These are phyloP conservation scores for Brachymystax lenok DNA, from an alignment of 2,797 vertebrate species.

Conservation along the genomic window DNA sequence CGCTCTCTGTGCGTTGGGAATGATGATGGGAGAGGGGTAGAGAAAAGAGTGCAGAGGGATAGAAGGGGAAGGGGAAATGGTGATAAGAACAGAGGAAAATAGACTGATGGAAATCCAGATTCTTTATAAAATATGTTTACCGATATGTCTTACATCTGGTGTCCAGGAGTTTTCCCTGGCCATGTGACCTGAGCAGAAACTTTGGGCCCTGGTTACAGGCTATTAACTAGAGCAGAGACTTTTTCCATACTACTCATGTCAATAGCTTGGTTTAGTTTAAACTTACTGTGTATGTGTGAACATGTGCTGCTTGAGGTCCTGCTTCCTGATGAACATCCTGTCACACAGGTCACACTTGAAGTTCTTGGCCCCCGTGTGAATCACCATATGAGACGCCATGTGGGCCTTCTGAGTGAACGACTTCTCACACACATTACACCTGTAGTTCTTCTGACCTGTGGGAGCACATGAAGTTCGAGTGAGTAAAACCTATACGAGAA, in stretches of 20 bases:
- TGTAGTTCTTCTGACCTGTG: constrained; percentile 95
- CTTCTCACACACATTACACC: constrained; percentile 91
- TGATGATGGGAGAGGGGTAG: neutral
- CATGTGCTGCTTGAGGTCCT: constrained; percentile 95
- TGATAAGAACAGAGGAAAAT: neutral
- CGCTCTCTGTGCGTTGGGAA: constrained; percentile 78
- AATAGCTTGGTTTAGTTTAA: neutral
- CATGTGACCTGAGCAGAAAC: neutral
- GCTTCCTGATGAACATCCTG: constrained; percentile 91
- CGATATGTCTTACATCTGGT: neutral
- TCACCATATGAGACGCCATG: constrained; percentile 95
- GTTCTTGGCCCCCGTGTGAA: constrained; percentile 93
- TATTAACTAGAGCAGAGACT: neutral
- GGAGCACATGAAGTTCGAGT: neutral
- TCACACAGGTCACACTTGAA: constrained; percentile 97
- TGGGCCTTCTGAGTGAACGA: constrained; percentile 97
- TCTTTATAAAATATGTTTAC: neutral
- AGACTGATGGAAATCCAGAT: neutral
- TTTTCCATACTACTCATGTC: neutral
- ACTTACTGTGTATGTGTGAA: constrained; percentile 93
- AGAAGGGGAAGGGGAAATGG: neutral
- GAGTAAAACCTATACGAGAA: neutral
- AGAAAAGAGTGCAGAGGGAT: neutral
- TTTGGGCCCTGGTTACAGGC: neutral
- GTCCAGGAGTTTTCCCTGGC: neutral